Conservation (phyloP, 2,113 vertebrate species). For the Aplodontia rufa region DNA sequence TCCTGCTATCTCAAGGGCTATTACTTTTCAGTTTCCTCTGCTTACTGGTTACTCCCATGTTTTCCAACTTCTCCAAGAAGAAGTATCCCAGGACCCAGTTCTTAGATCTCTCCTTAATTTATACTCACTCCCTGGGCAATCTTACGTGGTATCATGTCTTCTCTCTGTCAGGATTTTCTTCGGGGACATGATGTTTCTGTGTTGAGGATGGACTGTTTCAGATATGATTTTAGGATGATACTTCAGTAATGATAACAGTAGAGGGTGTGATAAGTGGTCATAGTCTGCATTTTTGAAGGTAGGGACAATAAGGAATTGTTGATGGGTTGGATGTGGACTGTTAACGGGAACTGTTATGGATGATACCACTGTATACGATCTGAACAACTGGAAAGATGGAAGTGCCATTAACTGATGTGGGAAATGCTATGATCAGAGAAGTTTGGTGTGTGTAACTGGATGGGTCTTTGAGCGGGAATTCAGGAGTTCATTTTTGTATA, state of each 20-base stretch:
- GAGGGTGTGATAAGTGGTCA: background rate
- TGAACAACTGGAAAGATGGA: background rate
- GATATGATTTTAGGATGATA: background rate
- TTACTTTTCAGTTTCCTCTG: background rate
- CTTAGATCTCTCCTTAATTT: background rate
- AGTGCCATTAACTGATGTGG: background rate
- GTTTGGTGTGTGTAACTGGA: background rate
- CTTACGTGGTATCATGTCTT: background rate
- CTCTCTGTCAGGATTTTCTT: background rate
- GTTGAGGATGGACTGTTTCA: background rate
- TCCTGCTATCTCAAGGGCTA: background rate
- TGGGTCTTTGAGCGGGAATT: background rate
- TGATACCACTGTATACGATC: background rate
- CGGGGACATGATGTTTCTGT: background rate
- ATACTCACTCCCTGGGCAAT: background rate
- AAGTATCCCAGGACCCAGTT: background rate
- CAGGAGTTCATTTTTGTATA: background rate
- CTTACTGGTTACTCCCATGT: background rate
- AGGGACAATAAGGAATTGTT: background rate
- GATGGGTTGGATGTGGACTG: background rate
- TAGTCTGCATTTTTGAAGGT: conserved; percentile 8
- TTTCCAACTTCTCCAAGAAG: background rate
- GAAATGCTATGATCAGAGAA: background rate
- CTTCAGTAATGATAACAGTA: background rate
- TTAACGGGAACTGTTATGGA: background rate